phyloP scores from a whole-genome alignment of 2,113 vertebrate species.

The Garra rufa region DNA sequence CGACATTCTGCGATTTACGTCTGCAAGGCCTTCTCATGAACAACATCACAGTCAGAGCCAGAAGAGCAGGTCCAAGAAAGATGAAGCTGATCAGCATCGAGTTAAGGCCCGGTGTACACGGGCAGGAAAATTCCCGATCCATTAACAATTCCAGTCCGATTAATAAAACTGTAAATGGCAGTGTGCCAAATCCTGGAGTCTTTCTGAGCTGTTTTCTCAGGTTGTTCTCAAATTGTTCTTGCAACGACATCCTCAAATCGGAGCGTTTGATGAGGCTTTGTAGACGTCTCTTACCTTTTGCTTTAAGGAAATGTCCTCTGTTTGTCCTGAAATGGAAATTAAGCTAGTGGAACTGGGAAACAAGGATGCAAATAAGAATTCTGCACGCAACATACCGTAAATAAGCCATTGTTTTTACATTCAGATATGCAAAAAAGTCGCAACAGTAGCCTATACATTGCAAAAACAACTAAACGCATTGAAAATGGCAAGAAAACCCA shows the following conservation, averaged over 20 bases:
- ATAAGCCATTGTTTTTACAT: not conserved
- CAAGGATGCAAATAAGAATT: not conserved
- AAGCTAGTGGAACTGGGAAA: not conserved
- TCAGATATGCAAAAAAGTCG: not conserved
- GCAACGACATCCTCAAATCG: not conserved
- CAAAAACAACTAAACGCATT: not conserved
- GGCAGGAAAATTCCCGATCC: not conserved
- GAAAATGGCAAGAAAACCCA: slow-evolving; percentile 35
- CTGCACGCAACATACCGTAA: not conserved
- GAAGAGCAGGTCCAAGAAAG: slow-evolving; percentile 7
- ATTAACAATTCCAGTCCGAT: not conserved
- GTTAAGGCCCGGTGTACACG: not conserved
- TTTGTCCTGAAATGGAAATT: not conserved
- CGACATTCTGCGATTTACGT: not conserved
- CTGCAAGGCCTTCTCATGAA: slow-evolving; percentile 7
- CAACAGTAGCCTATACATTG: not conserved
- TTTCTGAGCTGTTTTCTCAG: not conserved
- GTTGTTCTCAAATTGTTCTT: not conserved
- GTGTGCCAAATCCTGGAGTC: not conserved
- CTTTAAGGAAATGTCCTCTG: not conserved
- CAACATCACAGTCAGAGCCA: slow-evolving; percentile 16
- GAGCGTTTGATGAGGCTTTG: not conserved
- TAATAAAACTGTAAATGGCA: not conserved
- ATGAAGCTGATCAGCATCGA: not conserved
- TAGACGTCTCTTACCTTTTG: not conserved